These are phyloP conservation scores for Choloepus hoffmanni DNA, from an alignment of 2,113 vertebrate genomes.

Conservation along the genomic window DNA sequence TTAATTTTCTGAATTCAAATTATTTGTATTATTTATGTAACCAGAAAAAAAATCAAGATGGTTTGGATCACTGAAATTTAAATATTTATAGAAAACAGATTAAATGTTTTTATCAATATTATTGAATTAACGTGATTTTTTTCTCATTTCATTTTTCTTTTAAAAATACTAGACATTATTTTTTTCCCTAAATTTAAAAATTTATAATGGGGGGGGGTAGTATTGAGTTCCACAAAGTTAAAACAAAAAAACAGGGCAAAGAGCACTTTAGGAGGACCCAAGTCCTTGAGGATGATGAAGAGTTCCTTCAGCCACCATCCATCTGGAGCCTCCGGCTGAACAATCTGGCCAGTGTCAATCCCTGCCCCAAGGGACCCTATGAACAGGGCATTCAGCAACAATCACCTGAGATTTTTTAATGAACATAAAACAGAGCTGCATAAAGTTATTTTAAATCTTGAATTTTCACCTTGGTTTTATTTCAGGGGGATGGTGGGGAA, in stretches of 20 bases:
- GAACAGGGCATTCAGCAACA: background rate
- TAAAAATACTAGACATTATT: background rate
- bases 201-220: background rate
- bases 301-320: background rate
- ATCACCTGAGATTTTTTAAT: background rate
- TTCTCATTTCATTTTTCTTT: background rate
- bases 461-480: background rate
- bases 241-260: background rate
- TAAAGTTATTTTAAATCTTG: background rate
- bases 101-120: background rate
- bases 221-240: background rate
- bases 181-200: background rate
- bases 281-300: background rate
- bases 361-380: background rate
- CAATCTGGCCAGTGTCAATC: background rate
- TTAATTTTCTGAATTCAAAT: background rate
- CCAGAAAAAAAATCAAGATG: background rate
- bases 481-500: background rate
- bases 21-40: background rate
- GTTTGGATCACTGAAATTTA: background rate
- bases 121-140: background rate
- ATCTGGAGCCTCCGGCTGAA: background rate
- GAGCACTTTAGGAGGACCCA: background rate
- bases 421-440: background rate
- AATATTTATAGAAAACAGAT: background rate